phyloP scores from a whole-genome alignment of 2,888 invertebrate genomes.

The Exephanes ischioxanthus region DNA sequence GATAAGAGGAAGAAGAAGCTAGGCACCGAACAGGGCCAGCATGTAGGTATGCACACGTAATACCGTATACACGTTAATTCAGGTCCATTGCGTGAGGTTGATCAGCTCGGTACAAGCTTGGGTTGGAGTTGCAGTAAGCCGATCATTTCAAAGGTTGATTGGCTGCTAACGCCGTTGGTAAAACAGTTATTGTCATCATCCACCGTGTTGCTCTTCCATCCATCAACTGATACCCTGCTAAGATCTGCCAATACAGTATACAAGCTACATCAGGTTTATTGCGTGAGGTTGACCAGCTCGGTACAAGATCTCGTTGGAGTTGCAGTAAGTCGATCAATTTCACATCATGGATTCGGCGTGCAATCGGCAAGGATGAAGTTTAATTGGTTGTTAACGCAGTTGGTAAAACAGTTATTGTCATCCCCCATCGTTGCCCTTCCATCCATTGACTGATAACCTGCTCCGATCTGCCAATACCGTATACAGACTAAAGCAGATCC shows the following conservation, averaged over 20 bases:
- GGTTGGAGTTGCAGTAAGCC: no score
- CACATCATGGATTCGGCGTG: not conserved
- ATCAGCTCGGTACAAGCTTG: not conserved
- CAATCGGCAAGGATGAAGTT: not conserved
- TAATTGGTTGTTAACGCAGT: not conserved
- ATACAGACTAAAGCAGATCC: not conserved
- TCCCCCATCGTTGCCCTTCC: not conserved
- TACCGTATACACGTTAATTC: not conserved
- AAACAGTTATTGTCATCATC: not conserved
- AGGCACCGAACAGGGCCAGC: slow-evolving; percentile 36
- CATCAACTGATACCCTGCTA: not conserved
- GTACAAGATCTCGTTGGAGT: not conserved
- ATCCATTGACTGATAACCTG: not conserved
- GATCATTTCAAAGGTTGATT: not conserved
- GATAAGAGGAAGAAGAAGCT: slow-evolving; percentile 14
- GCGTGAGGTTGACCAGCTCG: not conserved
- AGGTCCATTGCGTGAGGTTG: not conserved
- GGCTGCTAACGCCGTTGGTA: not conserved
- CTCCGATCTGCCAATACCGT: not conserved
- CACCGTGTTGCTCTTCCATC: not conserved
- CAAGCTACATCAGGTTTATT: not conserved
- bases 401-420: not conserved
- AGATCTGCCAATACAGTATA: not conserved
- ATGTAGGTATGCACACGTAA: not conserved
- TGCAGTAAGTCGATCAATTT: not conserved